Evolutionary conservation across 2,797 vertebrate species (phyloP).

Genomic region (Phylloscopus collybita): DNA sequence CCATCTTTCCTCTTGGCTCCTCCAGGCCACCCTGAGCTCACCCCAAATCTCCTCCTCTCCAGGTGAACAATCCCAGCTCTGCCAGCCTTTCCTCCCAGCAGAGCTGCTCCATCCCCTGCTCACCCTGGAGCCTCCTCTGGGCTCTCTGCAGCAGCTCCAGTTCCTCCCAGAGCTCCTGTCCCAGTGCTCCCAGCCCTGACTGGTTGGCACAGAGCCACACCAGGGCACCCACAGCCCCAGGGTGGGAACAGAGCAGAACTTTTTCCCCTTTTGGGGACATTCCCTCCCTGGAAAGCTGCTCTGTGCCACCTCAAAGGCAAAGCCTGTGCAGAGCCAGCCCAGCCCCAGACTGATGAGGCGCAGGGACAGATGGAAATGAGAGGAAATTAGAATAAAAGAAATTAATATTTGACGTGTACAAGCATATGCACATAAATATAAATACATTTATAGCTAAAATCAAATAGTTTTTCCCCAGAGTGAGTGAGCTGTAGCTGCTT

Average conservation of each 20-base stretch:
- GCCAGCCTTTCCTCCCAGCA: background rate
- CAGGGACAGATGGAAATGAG: constrained; percentile 39
- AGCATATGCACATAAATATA: constrained; percentile 67
- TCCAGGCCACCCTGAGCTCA: background rate
- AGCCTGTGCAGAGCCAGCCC: background rate
- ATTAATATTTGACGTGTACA: constrained; percentile 56
- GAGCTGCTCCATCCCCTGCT: background rate
- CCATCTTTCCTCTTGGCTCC: background rate
- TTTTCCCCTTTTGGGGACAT: background rate
- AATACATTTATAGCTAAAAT: constrained; percentile 61
- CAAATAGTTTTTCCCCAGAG: constrained; percentile 67
- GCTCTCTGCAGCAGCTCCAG: background rate
- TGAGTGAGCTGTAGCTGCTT: constrained; percentile 38
- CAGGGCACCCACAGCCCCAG: background rate
- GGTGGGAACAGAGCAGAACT: background rate
- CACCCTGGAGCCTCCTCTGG: background rate
- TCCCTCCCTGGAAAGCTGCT: background rate
- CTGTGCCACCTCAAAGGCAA: background rate
- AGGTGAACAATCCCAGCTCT: background rate
- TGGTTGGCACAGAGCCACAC: background rate
- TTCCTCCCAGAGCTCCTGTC: accelerated
- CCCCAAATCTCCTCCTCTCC: background rate
- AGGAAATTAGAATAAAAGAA: constrained; percentile 55
- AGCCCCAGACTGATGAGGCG: background rate
- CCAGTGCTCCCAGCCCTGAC: background rate